Evolutionary conservation across 2,888 invertebrate species (phyloP), one percentile per base, ranked within the genome.

Genomic region (Xestia ashworthii): DNA sequence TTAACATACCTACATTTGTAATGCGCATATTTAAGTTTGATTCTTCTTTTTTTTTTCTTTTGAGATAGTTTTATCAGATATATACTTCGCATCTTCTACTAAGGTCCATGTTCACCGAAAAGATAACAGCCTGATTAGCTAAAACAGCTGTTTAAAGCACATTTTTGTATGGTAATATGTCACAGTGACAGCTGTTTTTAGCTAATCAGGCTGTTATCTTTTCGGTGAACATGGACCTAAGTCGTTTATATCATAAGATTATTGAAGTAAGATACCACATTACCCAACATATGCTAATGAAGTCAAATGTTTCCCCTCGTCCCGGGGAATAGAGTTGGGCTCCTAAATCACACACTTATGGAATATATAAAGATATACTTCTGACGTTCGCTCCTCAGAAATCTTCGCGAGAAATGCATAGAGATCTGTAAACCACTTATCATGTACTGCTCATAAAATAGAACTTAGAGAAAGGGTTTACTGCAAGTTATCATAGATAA

Each of bases 261-360:
- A 79, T 78, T 76, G 67, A 48, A 78, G 68, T 78, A 76, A 82
- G 83, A 84, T 84, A 75, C 74, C 76, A 73, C 66, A 74, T 85
- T 75, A 85, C 74, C 71, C 68, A 69, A 74, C 83, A 70, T 82
- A 85, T 82, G 88, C 55, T 80, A 86, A 88, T 85, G 74, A 86
- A 88, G 76, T 77, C 58, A 55, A 87, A 77, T 62, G 64, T 71
- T 85, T 82, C 60, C 77, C 69, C 73, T 73, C 72, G 16, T 71
- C 62, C 73, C 71, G 77, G 72, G 53, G 60, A 82, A 82, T 55
- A 44, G 48, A 72, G 50, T 74, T 71, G 53, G n/a, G 55, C 68
- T 74, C 67, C 55, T 88, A 86, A 83, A 86, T 88, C 80, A 88
- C 78, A 46, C 74, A 74, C 74, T 78, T 80, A 82, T 72, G 65